Percentiles rank a stretch among this genome's conserved stretches.
phyloP scores from a whole-genome alignment of 2,888 invertebrate genomes.

The Stenurella melanura region DNA sequence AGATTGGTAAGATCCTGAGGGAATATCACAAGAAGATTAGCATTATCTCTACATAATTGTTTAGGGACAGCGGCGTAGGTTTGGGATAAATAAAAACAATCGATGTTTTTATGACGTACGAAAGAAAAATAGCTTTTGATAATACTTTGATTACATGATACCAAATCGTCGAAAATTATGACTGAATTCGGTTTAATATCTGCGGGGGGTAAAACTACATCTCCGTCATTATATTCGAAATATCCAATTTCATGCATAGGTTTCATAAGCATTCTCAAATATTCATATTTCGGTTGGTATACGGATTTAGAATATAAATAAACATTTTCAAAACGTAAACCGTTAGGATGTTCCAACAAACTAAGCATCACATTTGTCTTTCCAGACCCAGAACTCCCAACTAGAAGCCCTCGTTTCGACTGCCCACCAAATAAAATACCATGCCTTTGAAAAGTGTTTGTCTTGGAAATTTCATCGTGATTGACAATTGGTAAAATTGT shows the following conservation, averaged over 20 bases:
- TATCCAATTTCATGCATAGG: constrained; percentile 12
- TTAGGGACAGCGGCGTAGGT: constrained; percentile 41
- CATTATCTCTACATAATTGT: constrained; percentile 40
- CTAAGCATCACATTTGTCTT: constrained; percentile 16
- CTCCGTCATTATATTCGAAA: constrained; percentile 2
- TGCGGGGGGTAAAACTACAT: background rate
- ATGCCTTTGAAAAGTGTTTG: constrained; percentile 12
- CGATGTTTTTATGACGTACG: constrained; percentile 41
- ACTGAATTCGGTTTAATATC: constrained; percentile 29
- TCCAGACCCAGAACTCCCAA: background rate
- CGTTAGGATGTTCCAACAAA: constrained; percentile 15
- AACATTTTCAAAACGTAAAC: constrained; percentile 14
- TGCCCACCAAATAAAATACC: constrained; percentile 4
- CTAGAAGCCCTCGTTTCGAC: constrained; percentile 7
- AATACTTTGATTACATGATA: constrained; percentile 41
- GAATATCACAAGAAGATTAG: constrained; percentile 40
- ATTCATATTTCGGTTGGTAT: constrained; percentile 23
- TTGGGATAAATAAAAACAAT: constrained; percentile 46
- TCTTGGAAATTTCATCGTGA: constrained; percentile 8
- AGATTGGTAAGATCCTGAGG: constrained; percentile 42
- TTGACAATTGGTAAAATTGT: constrained; percentile 20
- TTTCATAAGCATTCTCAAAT: background rate
- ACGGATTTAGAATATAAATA: constrained; percentile 12
- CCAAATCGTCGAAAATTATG: constrained; percentile 42
- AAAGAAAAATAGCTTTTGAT: constrained; percentile 43